These are phyloP conservation scores for Petrocephalus microphthalmus DNA, from an alignment of 2,113 vertebrate genomes.

Conservation along the genomic window DNA sequence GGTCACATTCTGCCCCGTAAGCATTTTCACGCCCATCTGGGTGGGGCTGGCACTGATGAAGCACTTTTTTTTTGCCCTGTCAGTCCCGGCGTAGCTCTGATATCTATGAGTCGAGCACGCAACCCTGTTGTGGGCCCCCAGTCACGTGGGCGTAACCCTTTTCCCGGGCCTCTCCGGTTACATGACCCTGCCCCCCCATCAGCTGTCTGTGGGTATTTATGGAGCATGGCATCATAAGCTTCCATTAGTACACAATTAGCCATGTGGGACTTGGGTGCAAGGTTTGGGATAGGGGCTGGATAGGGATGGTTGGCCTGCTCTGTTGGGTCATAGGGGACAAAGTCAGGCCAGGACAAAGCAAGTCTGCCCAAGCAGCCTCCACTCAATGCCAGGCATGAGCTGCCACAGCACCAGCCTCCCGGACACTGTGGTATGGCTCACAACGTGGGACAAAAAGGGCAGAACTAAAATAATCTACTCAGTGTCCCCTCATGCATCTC, in stretches of 20 bases:
- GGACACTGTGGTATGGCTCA: background rate
- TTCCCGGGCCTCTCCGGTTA: background rate
- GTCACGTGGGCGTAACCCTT: background rate
- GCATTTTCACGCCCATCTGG: background rate
- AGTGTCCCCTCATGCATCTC: background rate
- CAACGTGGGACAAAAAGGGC: background rate
- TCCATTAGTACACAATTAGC: slow-evolving; percentile 35
- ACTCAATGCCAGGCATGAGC: background rate
- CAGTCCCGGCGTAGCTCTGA: background rate
- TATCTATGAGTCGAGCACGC: background rate
- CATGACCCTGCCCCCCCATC: background rate
- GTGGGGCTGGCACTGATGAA: background rate
- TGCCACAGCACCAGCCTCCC: background rate
- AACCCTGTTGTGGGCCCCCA: background rate
- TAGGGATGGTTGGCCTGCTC: background rate
- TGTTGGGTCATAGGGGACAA: background rate
- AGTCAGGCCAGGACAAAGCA: background rate
- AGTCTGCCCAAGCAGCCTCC: background rate
- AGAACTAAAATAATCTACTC: background rate
- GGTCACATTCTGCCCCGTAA: background rate
- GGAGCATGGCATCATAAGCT: slow-evolving; percentile 30
- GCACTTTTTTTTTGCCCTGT: background rate
- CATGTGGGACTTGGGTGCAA: slow-evolving; percentile 12
- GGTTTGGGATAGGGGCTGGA: background rate
- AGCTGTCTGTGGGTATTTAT: slow-evolving; percentile 36